Evolutionary conservation across 2,113 vertebrate genomes (phyloP).

Genomic region (Cheirogaleus medius): DNA sequence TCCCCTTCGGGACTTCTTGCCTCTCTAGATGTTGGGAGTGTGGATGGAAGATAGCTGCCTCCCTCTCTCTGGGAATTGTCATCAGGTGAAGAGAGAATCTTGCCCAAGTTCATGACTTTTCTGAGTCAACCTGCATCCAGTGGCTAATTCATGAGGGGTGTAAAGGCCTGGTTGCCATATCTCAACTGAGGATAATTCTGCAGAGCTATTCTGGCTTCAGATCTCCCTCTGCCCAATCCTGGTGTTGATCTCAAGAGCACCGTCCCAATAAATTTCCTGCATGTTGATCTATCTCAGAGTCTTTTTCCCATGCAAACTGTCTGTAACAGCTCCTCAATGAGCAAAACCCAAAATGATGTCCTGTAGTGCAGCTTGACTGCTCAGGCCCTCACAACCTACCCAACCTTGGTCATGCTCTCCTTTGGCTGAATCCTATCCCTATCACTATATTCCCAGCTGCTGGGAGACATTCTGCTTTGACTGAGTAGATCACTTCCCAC

Average conservation of each 20-base stretch:
- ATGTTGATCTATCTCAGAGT: background rate
- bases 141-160: background rate
- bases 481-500: background rate
- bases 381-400: background rate
- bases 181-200: background rate
- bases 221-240: background rate
- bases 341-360: background rate
- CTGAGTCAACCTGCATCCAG: background rate
- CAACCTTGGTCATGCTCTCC: background rate
- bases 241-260: background rate
- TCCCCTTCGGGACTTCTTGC: background rate
- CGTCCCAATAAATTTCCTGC: background rate
- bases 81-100: background rate
- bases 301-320: background rate
- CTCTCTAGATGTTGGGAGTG: background rate
- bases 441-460: background rate
- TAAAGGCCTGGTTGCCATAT: background rate
- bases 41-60: background rate
- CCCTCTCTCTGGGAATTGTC: background rate
- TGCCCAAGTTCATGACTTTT: background rate
- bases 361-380: fast-evolving
- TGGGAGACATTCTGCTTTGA: background rate
- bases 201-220: background rate
- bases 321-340: background rate
- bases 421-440: background rate